Base-by-base conservation (phyloP, 2,888 invertebrate species). In the Empis livida region DNA sequence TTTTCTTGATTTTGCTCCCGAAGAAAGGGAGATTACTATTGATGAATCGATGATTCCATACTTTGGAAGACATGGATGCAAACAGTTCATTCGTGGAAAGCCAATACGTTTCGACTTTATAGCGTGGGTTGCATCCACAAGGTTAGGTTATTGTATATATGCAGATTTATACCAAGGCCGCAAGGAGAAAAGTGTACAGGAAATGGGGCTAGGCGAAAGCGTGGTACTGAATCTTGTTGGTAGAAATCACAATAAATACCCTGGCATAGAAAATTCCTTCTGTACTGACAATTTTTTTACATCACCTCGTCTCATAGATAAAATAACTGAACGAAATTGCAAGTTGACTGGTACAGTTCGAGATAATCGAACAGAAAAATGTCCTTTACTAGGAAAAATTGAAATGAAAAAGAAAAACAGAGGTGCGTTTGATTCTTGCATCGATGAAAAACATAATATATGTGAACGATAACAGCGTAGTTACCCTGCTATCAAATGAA, bases 41-140 rank as follows among this genome's bases (percentile, higher is more conserved):
- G 43, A 43, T 35, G 35, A 43, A 27, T 32, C 35, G n/a, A 43
- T 43, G 43, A 37, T 43, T 4, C 43, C 17, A 35, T 32, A 43
- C 23, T 43, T 35, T 43, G 43, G 43, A 20, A 43, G 43, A 43
- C 43, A 43, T 43, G 43, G 43, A 4, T 43, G 43, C 23, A 32
- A 20, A 20, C 20, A 20, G 20, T 20, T 20, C 20, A 20, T 20
- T 20, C 20, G 20, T 20, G 20, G 20, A 20, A 20, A 20, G 20
- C 20, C 20, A 20, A 20, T 20, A 20, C 20, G 20, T 20, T 20
- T 20, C 20, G 20, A 6, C 20, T 20, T 20, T 20, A 20, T 5
- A 20, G 20, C 20, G 3, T 20, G 20, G 20, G 20, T 20, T 20
- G 20, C 20, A 20, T 20, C 20, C 3, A 20, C 20, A 20, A 20